These are phyloP conservation scores for Opisthograptis luteolata DNA, from an alignment of 2,888 invertebrate species.

Conservation along the genomic window DNA sequence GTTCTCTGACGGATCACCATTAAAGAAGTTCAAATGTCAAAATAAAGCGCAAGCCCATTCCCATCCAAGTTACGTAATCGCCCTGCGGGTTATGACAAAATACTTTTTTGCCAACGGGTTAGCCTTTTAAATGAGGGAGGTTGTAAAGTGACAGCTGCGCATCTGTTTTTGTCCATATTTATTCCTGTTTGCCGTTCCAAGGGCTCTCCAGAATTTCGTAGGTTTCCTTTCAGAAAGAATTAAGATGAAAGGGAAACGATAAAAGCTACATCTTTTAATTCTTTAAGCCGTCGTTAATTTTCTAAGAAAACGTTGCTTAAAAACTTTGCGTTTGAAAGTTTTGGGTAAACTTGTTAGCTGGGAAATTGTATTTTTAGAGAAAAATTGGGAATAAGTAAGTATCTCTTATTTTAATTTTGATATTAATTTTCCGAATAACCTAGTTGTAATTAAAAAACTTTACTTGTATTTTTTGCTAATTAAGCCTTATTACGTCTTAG, in stretches of 20 bases:
- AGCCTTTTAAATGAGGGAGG: slow-evolving; percentile 14
- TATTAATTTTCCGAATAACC: slow-evolving; percentile 4
- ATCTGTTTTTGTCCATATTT: slow-evolving; percentile 4
- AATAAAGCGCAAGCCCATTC: too few species aligned
- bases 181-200: slow-evolving; percentile 2
- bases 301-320: slow-evolving; percentile 19
- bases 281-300: slow-evolving; percentile 21
- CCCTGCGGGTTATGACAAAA: slow-evolving; percentile 24
- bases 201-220: slow-evolving; percentile 2
- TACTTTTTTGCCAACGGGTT: slow-evolving; percentile 10
- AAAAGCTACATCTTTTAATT: slow-evolving; percentile 29
- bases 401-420: slow-evolving; percentile 1
- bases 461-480: neutral
- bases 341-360: slow-evolving; percentile 7
- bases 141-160: slow-evolving; percentile 16
- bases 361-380: slow-evolving; percentile 18
- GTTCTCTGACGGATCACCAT: too few species aligned
- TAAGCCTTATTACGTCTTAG: too few species aligned
- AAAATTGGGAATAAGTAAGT: slow-evolving; percentile 6
- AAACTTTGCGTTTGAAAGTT: slow-evolving; percentile 24
- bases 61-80: too few species aligned
- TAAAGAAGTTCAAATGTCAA: too few species aligned
- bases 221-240: slow-evolving; percentile 15
- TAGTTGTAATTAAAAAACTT: neutral
- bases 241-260: slow-evolving; percentile 25